Base-by-base conservation (phyloP, 2,113 vertebrate species). In the Hucho hucho region DNA sequence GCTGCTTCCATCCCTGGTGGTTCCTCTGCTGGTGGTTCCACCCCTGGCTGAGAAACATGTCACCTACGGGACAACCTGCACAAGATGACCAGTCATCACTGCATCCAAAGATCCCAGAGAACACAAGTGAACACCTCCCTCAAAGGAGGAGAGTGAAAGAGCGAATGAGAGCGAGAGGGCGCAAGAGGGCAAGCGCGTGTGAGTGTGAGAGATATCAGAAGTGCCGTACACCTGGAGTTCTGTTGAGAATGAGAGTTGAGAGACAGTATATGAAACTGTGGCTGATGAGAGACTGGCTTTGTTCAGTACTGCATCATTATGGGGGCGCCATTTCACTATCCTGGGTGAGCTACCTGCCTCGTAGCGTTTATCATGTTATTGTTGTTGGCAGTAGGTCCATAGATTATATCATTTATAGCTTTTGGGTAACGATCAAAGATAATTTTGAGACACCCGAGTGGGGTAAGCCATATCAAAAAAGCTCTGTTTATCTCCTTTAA, bases 41-140 rank as follows among this genome's bases (percentile, higher is more conserved):
- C 91, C 0, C 94, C 96, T 0, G 95, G 95, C 74, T 97, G 96
- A 98, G 46, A 58, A 0, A 0, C 16, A 64, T 7, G 29, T 28
- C 22, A 0, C 4, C 49, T 26, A 3, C 56, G 86, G 84, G 72
- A 81, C 70, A 14, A 66, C 70, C 9, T 88, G 88, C 86, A 77
- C 58, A 76, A 66, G 81, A 72, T 64, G 66, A 82, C 88, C 78
- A n/a, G 88, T 74, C 83, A 65, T 72, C 1, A 64, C 77, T 88
- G 88, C 87, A 82, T 85, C 81, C 77, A 77, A 89, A 83, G 82
- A 89, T 86, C 86, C 87, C 83, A 77, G 87, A 87, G 80, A 83
- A 80, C 49, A 68, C 37, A 75, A 83, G 73, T 72, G 68, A 63
- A 86, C 77, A 46, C 88, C 88, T 91, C 88, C 87, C 89, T 69